Evolutionary conservation across 2,113 vertebrate genomes (phyloP), one percentile per base, ranked within the genome.

Genomic region (Penelope pileata): DNA sequence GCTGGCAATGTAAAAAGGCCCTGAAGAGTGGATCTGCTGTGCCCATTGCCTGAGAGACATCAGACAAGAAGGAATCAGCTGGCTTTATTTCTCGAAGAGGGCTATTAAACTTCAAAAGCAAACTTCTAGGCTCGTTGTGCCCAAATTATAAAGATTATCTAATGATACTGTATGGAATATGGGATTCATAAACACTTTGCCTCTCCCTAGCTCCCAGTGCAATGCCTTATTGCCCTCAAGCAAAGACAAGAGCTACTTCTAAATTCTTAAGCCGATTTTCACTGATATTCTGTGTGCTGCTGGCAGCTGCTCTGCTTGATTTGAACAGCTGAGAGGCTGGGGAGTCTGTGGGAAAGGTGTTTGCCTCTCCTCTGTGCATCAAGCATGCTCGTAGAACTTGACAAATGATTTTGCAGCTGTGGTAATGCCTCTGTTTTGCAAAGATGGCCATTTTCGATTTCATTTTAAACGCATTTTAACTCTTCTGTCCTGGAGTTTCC

Each of bases 311-410:
- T 92, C 54, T 2, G n/a, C 63, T 83, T 34, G 0, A 2, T 42
- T 36, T n/a, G 14, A 51, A 7, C 93, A 91, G 88, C 90, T 87
- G 56, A 60, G 64, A 82, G 69, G 73, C 77, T 78, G 69, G 36
- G 6, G 70, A 53, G 69, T 9, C 85, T n/a, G 59, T 88, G 88
- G 85, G 79, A 83, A 91, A 88, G 88, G 86, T 76, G 59, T 82
- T 64, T 88, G 87, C 82, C 50, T 70, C 32, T 3, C 58, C 42
- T 78, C 67, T 60, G 48, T 0, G 4, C 80, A 32, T 45, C 36
- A 16, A 69, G 36, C 40, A 14, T 6, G 16, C 54, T 89, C 58
- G 77, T 19, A 87, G 74, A 48, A 23, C 47, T 63, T 58, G 79
- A 86, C 12, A 58, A 86, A 83, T 60, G 42, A 63, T 48, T 83